Conservation (phyloP, 2,797 vertebrate genomes). For the Thaleichthys pacificus region DNA sequence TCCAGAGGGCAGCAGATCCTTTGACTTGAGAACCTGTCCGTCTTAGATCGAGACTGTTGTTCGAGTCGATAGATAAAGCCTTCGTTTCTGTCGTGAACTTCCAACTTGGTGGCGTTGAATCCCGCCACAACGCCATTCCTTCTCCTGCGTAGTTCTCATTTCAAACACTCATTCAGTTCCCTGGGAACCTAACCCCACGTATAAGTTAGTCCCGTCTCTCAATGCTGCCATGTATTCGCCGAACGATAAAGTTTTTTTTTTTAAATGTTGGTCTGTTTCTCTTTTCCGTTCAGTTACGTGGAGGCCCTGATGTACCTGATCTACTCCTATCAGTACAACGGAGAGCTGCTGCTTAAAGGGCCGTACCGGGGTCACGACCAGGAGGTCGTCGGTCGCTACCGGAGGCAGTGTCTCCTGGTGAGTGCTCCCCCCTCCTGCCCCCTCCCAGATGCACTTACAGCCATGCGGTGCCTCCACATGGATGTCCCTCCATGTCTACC, state of each 20-base stretch:
- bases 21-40: neutral
- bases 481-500: neutral
- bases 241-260: neutral
- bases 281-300: slow-evolving; percentile 80
- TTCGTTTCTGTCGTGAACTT: slow-evolving; percentile 31
- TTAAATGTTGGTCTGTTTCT: neutral
- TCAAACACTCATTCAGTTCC: too few species aligned
- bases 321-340: slow-evolving; percentile 95
- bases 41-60: slow-evolving; percentile 16
- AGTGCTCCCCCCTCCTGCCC: slow-evolving; percentile 57
- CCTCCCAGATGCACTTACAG: neutral
- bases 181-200: neutral
- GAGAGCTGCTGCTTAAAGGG: slow-evolving; percentile 90
- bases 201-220: neutral
- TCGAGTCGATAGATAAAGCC: slow-evolving; percentile 42
- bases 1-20: slow-evolving; percentile 66
- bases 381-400: slow-evolving; percentile 87
- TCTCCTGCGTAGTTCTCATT: neutral
- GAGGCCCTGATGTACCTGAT: slow-evolving; percentile 95
- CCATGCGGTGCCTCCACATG: neutral
- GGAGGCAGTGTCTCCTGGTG: slow-evolving; percentile 95
- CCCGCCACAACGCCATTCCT: slow-evolving; percentile 6
- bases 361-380: slow-evolving; percentile 89
- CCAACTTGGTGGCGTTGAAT: slow-evolving; percentile 25
- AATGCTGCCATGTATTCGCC: neutral